Evolutionary conservation across 2,888 invertebrate species (phyloP).

Genomic region (Noctua comes): DNA sequence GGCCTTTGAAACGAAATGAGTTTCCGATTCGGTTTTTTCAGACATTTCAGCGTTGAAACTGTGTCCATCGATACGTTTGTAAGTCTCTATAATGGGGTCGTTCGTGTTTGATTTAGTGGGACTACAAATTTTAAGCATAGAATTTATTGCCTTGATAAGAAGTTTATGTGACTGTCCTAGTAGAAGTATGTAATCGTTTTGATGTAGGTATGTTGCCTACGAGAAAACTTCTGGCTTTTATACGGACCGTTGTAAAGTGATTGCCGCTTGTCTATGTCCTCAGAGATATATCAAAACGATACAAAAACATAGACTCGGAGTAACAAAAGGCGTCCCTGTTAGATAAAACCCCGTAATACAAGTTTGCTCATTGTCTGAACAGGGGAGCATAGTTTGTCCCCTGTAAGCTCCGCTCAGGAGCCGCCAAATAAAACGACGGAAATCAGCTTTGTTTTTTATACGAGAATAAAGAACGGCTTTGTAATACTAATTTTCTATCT

Average conservation of each 20-base stretch:
- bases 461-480: conserved; percentile 18
- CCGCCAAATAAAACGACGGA: conserved; percentile 26
- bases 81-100: conserved; percentile 18
- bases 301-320: neutral
- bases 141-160: conserved; percentile 4
- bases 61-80: conserved; percentile 19
- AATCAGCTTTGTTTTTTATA: conserved; percentile 14
- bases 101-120: conserved; percentile 31
- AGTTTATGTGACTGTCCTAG: conserved; percentile 11
- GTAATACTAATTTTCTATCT: conserved; percentile 32
- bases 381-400: conserved; percentile 13
- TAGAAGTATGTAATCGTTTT: neutral
- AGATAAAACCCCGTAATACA: conserved; percentile 20
- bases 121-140: neutral
- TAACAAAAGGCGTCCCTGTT: neutral
- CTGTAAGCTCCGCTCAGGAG: conserved; percentile 23
- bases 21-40: conserved; percentile 58
- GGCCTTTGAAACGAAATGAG: conserved; percentile 63
- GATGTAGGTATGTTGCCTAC: neutral
- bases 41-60: conserved; percentile 2
- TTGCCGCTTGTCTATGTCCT: neutral
- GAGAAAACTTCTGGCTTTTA: neutral
- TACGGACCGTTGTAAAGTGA: neutral
- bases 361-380: conserved; percentile 6
- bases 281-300: neutral